A percentile compares a stretch with the other conserved stretches of the same genome.
phyloP scores from a whole-genome alignment of 2,113 vertebrate species.

The Phocoena phocoena region DNA sequence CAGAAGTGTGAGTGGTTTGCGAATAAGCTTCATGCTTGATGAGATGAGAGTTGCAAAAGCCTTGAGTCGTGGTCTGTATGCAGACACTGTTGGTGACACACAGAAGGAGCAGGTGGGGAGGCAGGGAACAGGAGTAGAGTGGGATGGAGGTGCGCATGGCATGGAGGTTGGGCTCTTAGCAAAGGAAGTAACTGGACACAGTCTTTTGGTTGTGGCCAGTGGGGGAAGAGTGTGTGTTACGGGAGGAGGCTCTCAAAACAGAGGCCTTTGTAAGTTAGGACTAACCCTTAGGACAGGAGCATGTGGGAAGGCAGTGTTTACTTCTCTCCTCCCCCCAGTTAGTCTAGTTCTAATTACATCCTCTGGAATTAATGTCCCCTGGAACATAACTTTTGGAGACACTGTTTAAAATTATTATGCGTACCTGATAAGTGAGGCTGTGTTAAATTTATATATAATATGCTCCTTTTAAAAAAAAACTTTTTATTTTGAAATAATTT shows the following conservation, averaged over 20 bases:
- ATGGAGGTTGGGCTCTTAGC: not conserved
- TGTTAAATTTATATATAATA: constrained; percentile 1
- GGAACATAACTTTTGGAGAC: not conserved
- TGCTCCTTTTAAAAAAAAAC: not conserved
- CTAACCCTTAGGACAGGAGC: not conserved
- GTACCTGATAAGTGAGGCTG: not conserved
- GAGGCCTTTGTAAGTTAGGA: not conserved
- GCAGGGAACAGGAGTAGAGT: not conserved
- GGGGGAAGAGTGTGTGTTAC: not conserved
- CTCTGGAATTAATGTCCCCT: not conserved
- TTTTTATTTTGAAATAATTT: constrained; percentile 39
- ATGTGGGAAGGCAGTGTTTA: not conserved
- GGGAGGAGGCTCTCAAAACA: not conserved
- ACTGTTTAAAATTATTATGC: not conserved
- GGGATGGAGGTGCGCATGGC: not conserved
- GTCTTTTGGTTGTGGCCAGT: not conserved
- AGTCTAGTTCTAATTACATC: not conserved
- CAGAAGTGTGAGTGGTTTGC: not conserved
- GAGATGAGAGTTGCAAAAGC: not conserved
- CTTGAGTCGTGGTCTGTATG: not conserved
- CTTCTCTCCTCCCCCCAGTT: not conserved
- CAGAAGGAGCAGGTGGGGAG: not conserved
- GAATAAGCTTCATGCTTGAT: not conserved
- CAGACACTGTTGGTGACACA: not conserved
- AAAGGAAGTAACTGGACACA: not conserved